Evolutionary conservation across 2,113 vertebrate genomes (phyloP).

Genomic region (Pelmatolapia mariae): DNA sequence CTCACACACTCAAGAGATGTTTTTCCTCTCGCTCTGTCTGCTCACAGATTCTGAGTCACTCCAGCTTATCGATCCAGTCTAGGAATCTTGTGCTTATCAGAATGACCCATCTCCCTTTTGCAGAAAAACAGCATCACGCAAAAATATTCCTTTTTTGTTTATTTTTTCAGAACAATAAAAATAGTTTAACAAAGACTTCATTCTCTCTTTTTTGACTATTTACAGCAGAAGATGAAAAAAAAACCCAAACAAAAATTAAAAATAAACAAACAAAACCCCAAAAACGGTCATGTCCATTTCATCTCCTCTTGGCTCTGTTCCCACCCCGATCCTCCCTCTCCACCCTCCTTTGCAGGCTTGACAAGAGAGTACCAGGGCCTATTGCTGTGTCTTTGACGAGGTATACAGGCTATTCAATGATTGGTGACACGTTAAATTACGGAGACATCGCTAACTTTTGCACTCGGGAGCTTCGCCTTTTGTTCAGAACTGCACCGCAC

Average conservation of each 20-base stretch:
- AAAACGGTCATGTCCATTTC: conserved; percentile 52
- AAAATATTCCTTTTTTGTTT: conserved; percentile 52
- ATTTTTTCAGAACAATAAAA: conserved; percentile 75
- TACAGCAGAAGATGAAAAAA: conserved; percentile 68
- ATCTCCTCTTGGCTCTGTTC: conserved; percentile 66
- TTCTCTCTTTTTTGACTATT: conserved; percentile 67
- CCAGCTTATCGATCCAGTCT: conserved; percentile 19
- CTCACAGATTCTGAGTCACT: conserved; percentile 15
- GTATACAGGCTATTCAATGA: conserved; percentile 65
- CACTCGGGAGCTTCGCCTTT: conserved; percentile 32
- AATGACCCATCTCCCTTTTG: not conserved
- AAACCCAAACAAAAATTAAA: not conserved
- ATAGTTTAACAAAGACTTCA: conserved; percentile 77
- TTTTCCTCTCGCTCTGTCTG: not conserved
- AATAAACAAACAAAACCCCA: conserved; percentile 57
- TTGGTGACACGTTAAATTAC: conserved; percentile 34
- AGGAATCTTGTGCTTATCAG: not conserved
- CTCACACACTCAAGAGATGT: not conserved
- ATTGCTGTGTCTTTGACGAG: conserved; percentile 69
- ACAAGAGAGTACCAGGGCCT: conserved; percentile 48
- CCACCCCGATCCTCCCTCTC: conserved; percentile 13
- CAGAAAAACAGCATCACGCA: not conserved
- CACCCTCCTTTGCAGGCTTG: conserved; percentile 15
- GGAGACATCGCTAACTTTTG: conserved; percentile 37
- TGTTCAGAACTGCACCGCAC: conserved; percentile 39